Percentiles rank a stretch among this genome's conserved stretches.
phyloP scores from a whole-genome alignment of 2,113 vertebrate species.

The Myiozetetes cayanensis region DNA sequence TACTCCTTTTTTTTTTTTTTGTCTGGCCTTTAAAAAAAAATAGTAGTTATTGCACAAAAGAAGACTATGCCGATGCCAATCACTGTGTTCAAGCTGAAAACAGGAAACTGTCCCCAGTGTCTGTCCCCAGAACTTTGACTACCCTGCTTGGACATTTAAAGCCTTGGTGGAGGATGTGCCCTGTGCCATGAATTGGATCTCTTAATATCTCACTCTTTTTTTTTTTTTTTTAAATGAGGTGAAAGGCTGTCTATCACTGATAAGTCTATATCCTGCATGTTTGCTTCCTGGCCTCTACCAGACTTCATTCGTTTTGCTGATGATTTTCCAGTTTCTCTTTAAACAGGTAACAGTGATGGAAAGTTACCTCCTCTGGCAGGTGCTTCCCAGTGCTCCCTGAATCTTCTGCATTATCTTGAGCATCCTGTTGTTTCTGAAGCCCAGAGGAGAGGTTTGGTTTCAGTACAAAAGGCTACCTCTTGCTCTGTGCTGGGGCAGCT shows the following conservation, averaged over 20 bases:
- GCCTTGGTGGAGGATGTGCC: background rate
- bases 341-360: background rate
- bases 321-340: background rate
- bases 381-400: background rate
- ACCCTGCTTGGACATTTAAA: background rate
- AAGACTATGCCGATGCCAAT: constrained; percentile 44
- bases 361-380: background rate
- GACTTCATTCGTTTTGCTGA: background rate
- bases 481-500: background rate
- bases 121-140: constrained; percentile 21
- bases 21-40: constrained; percentile 48
- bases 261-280: constrained; percentile 13
- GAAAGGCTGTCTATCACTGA: constrained; percentile 25
- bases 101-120: constrained; percentile 41
- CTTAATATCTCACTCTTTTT: background rate
- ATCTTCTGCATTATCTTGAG: background rate
- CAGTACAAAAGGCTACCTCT: background rate
- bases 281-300: background rate
- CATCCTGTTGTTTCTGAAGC: background rate
- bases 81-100: constrained; percentile 40
- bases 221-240: background rate
- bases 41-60: constrained; percentile 47
- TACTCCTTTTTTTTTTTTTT: constrained; percentile 32
- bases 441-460: background rate
- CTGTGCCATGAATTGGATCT: background rate